Evolutionary conservation across 2,888 invertebrate genomes (phyloP).

Genomic region (Apodemia duryi): DNA sequence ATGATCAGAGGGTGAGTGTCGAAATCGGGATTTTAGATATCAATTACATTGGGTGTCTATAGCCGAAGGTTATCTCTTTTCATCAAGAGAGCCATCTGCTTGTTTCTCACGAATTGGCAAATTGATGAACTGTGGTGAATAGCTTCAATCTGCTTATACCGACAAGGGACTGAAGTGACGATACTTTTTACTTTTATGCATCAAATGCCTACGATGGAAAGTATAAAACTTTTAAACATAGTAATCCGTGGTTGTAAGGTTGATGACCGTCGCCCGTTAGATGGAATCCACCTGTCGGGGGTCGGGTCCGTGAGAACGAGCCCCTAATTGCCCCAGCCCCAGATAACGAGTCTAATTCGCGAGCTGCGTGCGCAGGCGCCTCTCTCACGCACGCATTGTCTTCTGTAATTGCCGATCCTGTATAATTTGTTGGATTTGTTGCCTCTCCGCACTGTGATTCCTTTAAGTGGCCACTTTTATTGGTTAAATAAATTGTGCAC

Average conservation of each 20-base stretch:
- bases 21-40: too few relatives aligned
- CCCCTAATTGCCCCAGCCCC: slow-evolving; percentile 69
- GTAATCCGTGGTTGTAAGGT: neutral
- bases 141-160: too few relatives aligned
- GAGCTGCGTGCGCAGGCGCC: slow-evolving; percentile 70
- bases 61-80: too few relatives aligned
- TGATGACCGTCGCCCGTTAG: slow-evolving; percentile 29
- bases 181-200: too few relatives aligned
- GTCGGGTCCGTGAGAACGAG: slow-evolving; percentile 64
- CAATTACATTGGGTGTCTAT: too few relatives aligned
- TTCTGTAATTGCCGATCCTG: slow-evolving; percentile 78
- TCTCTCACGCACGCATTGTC: slow-evolving; percentile 78
- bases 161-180: too few relatives aligned
- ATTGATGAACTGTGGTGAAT: too few relatives aligned
- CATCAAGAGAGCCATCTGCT: too few relatives aligned
- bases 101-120: too few relatives aligned
- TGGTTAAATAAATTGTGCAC: slow-evolving; percentile 70
- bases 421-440: slow-evolving; percentile 72
- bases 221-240: too few relatives aligned
- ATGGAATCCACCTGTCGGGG: slow-evolving; percentile 45
- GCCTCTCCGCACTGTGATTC: slow-evolving; percentile 73
- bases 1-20: too few relatives aligned
- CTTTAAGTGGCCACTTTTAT: slow-evolving; percentile 76
- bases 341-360: slow-evolving; percentile 76
- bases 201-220: too few relatives aligned